Percentiles rank a stretch among this genome's conserved stretches.
These are phyloP conservation scores for Hylaea fasciaria DNA, from an alignment of 2,888 invertebrate genomes.

Conservation along the genomic window DNA sequence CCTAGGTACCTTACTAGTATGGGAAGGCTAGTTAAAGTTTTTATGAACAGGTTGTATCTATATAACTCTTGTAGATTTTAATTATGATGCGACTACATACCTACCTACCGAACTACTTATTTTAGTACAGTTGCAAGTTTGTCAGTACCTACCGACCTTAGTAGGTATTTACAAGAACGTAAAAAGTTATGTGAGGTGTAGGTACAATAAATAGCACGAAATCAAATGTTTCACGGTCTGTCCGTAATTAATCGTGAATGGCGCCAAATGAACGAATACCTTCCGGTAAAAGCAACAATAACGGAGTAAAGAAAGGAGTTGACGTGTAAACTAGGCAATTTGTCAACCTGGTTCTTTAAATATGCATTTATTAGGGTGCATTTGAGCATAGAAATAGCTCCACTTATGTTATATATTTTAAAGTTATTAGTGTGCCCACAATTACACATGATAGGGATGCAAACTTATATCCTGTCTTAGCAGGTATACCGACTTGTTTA, in stretches of 20 bases:
- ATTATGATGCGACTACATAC: no score
- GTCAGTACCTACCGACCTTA: no score
- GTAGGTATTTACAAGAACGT: no score
- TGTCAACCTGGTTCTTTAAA: slow-evolving; percentile 46
- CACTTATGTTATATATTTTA: slow-evolving; percentile 4
- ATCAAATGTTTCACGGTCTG: slow-evolving; percentile 25
- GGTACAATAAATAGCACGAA: slow-evolving; percentile 12
- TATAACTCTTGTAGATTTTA: no score
- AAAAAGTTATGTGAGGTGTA: slow-evolving; percentile 6
- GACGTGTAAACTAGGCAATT: slow-evolving; percentile 59
- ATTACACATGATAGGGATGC: no score
- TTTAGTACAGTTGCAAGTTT: no score
- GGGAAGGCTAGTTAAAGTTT: no score
- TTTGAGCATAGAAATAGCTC: slow-evolving; percentile 1
- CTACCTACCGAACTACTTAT: no score
- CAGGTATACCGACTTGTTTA: no score
- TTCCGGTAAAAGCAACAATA: slow-evolving; percentile 49
- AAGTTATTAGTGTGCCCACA: background rate
- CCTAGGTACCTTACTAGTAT: no score
- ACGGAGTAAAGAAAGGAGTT: slow-evolving; percentile 45
- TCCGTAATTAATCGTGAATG: slow-evolving; percentile 38
- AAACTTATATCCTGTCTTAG: no score
- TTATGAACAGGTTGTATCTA: no score
- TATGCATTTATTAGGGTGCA: background rate
- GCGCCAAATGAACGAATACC: slow-evolving; percentile 17